Conservation (phyloP, 2,797 vertebrate species). For the Periparus ater region DNA sequence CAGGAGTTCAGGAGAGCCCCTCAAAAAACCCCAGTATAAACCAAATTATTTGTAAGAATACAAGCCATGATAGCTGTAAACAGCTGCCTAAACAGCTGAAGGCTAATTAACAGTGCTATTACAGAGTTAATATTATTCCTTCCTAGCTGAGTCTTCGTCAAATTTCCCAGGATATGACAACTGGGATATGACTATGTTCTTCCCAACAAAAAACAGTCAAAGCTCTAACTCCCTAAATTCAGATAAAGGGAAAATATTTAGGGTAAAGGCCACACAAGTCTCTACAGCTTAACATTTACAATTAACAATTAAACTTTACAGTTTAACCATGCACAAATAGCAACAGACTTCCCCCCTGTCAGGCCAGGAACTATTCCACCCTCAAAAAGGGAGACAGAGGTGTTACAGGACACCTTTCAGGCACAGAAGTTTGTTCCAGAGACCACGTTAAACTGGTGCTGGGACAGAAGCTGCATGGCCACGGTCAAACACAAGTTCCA, state of each 20-base stretch:
- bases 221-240: not conserved
- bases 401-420: not conserved
- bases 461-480: not conserved
- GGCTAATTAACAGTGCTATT: not conserved
- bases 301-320: not conserved
- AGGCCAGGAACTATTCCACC: not conserved
- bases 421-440: not conserved
- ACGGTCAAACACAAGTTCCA: not conserved
- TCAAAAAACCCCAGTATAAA: fast-evolving
- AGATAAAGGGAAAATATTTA: not conserved
- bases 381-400: not conserved
- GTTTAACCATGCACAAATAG: not conserved
- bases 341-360: not conserved
- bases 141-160: fast-evolving
- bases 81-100: not conserved
- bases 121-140: not conserved
- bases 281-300: not conserved
- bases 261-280: not conserved
- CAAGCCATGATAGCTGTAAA: not conserved
- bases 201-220: not conserved
- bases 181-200: not conserved
- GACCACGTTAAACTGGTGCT: not conserved
- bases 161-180: not conserved
- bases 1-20: not conserved
- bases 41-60: not conserved